Conservation (phyloP, 2,113 vertebrate species). For the Hippocampus barbouri region DNA sequence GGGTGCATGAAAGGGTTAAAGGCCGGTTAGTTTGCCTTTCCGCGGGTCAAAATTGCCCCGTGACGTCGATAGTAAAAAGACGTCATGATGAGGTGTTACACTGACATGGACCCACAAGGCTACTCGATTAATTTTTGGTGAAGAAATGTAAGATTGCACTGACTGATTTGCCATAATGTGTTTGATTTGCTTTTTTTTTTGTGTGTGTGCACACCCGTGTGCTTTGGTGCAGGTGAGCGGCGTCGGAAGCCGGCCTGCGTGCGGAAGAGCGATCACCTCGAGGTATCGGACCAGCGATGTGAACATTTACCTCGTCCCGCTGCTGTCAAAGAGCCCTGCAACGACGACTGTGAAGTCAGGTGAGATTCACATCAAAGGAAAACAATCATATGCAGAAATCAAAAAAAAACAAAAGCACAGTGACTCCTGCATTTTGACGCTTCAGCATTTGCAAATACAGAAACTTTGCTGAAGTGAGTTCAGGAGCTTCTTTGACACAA, state of each 20-base stretch:
- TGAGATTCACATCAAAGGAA: slow-evolving; percentile 31
- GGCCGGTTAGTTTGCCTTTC: slow-evolving; percentile 14
- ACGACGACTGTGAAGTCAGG: slow-evolving; percentile 90
- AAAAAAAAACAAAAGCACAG: too few relatives aligned
- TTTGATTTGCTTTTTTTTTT: slow-evolving; percentile 23
- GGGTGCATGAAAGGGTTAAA: slow-evolving; percentile 1
- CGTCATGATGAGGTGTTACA: slow-evolving; percentile 18
- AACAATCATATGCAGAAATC: background rate
- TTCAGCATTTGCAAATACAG: background rate
- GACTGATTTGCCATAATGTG: background rate
- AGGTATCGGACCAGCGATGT: slow-evolving; percentile 88
- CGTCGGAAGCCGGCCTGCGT: slow-evolving; percentile 78
- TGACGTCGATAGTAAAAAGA: slow-evolving; percentile 14
- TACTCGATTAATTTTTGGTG: slow-evolving; percentile 14
- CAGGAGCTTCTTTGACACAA: background rate
- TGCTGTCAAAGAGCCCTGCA: slow-evolving; percentile 79
- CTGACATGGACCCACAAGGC: slow-evolving; percentile 4
- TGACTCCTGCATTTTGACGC: too few relatives aligned
- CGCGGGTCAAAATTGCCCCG: slow-evolving; percentile 24
- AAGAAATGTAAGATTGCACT: slow-evolving; percentile 27
- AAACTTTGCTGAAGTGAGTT: background rate
- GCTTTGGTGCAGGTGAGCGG: slow-evolving; percentile 62
- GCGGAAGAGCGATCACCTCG: slow-evolving; percentile 79
- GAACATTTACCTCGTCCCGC: slow-evolving; percentile 72
- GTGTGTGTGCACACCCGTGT: background rate